phyloP scores from a whole-genome alignment of 2,797 vertebrate species.

The Halcyon chelicuti region DNA sequence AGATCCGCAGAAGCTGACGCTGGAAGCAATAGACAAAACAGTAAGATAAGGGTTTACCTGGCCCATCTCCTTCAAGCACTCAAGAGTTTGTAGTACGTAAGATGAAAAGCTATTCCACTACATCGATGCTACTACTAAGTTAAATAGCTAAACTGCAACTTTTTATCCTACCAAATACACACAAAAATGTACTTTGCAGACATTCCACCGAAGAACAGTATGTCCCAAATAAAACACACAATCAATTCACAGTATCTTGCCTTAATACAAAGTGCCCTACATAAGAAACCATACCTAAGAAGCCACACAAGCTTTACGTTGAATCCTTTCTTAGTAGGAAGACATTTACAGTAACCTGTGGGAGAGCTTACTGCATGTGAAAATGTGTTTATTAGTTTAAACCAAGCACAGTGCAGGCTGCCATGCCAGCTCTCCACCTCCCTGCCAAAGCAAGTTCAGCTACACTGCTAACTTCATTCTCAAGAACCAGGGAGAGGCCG shows the following conservation, averaged over 20 bases:
- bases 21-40: background rate
- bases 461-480: background rate
- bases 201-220: constrained; percentile 37
- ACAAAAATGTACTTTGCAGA: constrained; percentile 14
- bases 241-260: constrained; percentile 58
- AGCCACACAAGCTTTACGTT: constrained; percentile 26
- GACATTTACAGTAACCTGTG: background rate
- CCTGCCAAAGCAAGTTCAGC: background rate
- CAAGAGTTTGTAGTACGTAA: background rate
- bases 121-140: constrained; percentile 3
- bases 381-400: background rate
- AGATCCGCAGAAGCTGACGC: background rate
- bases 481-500: background rate
- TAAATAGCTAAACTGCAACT: constrained; percentile 39
- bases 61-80: background rate
- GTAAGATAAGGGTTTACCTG: background rate
- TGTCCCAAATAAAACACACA: background rate
- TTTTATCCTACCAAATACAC: constrained; percentile 39
- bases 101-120: background rate
- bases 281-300: constrained; percentile 13
- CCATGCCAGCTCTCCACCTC: background rate
- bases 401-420: background rate
- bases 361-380: background rate
- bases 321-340: background rate
- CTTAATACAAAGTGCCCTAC: constrained; percentile 54